These are phyloP conservation scores for Ophioderma brevispina DNA, from an alignment of 35 echinoderm and acorn worm species.

Conservation along the genomic window DNA sequence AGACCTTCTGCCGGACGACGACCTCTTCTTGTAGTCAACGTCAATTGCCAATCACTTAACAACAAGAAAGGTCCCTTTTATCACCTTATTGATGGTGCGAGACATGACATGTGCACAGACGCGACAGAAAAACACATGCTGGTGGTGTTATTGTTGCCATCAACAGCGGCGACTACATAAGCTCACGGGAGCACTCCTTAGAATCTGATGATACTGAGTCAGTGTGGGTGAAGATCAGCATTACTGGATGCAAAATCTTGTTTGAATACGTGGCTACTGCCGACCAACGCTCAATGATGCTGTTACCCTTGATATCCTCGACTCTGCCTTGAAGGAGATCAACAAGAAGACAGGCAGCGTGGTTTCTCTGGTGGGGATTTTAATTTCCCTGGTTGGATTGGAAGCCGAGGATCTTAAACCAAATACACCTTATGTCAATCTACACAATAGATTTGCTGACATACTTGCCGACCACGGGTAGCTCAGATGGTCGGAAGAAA, in stretches of 20 bases:
- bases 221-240: conserved; percentile 43
- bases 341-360: neutral
- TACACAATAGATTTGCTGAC: conserved; percentile 11
- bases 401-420: too few relatives aligned
- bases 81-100: conserved; percentile 63
- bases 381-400: too few relatives aligned
- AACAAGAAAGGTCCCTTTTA: conserved; percentile 59
- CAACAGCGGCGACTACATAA: neutral
- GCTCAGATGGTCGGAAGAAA: conserved; percentile 16
- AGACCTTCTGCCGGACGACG: conserved; percentile 10
- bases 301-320: neutral
- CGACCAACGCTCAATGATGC: neutral
- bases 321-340: neutral
- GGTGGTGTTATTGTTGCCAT: conserved; percentile 57
- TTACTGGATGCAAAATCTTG: neutral
- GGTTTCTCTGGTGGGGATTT: too few relatives aligned
- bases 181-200: neutral
- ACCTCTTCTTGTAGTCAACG: conserved; percentile 40
- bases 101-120: conserved; percentile 62
- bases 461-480: conserved; percentile 24
- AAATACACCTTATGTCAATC: conserved; percentile 6
- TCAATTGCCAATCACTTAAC: conserved; percentile 55
- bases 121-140: conserved; percentile 32
- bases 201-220: neutral
- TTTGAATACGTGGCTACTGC: neutral